Base-by-base conservation (phyloP, 2,797 vertebrate genomes). In the Falco rusticolus region DNA sequence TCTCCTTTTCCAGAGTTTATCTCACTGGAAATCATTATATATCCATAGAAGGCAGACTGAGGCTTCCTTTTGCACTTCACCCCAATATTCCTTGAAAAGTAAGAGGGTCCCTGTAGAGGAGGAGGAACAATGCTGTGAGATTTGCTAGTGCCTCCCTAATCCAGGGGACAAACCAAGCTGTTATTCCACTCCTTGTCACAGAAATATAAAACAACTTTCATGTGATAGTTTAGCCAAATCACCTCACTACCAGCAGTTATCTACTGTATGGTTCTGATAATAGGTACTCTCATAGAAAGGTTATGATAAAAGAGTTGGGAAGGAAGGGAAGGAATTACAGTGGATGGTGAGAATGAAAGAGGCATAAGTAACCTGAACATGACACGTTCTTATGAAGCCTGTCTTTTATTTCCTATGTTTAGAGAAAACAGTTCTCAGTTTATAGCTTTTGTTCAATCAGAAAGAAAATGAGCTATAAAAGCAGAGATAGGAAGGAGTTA, bases 391-490 rank as follows among this genome's bases (percentile, higher is more conserved):
- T 87, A 59, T n/a, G 75, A 91, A 92, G 64, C 33, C 48, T 89
- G 80, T n/a, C 84, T 96, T 97, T 97, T 95, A 95, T 97, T 86
- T 96, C 85, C 59, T 72, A 8, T 93, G 85, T 93, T 95, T 88
- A 93, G 82, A 88, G 89, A 93, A 91, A 95, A 94, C 91, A 86
- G 85, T 78, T 95, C 76, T 89, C 76, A 72, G 53, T 96, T 96
- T 96, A 96, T 86, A 85, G 79, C 93, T 93, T 96, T 78, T 95
- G 89, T 94, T 97, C 96, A 93, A 53, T 96, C 90, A 93, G 87
- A 90, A 54, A 90, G 94, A 96, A 97, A 97, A 97, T 96, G 91
- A 97, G 87, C 96, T 91, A 95, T 97, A 97, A 96, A 97, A 93
- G 48, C 84, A 74, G 79, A 94, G 96, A 39, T 20, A 97, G 88